Conservation (phyloP, 2,888 invertebrate genomes). For the Drepanosiphum platanoidis region DNA sequence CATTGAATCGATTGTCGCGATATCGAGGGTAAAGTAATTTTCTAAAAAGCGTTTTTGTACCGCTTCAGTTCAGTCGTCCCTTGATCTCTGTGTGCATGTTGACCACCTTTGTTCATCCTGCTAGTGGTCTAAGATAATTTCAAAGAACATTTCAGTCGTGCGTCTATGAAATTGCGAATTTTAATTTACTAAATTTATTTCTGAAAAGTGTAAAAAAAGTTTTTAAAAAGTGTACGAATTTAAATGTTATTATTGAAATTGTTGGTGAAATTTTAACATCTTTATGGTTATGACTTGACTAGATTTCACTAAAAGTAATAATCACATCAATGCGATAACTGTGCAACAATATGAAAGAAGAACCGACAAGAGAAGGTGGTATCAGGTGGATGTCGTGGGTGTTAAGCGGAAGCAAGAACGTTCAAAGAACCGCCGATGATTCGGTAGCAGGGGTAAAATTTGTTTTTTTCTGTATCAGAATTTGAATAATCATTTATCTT, state of each 20-base stretch:
- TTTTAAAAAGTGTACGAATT: neutral
- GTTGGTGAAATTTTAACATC: neutral
- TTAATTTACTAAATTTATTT: neutral
- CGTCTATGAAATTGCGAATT: neutral
- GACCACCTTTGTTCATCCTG: neutral
- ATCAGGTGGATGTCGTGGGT: conserved; percentile 60
- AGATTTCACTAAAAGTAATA: neutral
- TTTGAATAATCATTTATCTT: too few relatives aligned
- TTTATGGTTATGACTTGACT: neutral
- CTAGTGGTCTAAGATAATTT: neutral
- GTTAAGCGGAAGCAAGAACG: conserved; percentile 24
- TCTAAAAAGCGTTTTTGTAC: conserved; percentile 48
- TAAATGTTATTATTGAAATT: neutral
- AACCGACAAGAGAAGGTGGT: conserved; percentile 41
- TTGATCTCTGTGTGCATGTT: conserved; percentile 18
- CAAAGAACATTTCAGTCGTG: neutral
- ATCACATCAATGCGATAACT: neutral
- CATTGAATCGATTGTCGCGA: conserved; percentile 23
- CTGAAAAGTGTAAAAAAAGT: neutral
- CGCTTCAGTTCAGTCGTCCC: conserved; percentile 47
- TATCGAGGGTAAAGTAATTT: conserved; percentile 49
- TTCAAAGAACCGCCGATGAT: conserved; percentile 41
- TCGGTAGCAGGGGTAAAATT: conserved; percentile 36
- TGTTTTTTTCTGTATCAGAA: too few relatives aligned
- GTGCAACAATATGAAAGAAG: conserved; percentile 42